Percentiles rank a stretch among this genome's conserved stretches.
Evolutionary conservation across 2,888 invertebrate genomes (phyloP).

Genomic region (Sinodicranocentrus sp.): DNA sequence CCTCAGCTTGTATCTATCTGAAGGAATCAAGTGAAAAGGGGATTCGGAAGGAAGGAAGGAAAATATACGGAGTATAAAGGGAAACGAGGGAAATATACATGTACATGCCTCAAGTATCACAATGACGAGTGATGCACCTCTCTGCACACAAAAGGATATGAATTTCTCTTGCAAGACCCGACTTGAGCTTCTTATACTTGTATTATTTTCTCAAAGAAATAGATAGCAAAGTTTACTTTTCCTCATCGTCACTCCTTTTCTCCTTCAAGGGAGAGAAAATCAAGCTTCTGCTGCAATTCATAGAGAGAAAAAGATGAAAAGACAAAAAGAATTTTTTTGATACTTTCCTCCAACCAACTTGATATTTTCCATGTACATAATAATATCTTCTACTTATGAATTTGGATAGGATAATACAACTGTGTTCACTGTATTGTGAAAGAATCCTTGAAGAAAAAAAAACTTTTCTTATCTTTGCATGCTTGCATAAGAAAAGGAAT

Average conservation of each 20-base stretch:
- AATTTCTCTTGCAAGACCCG: too few species aligned
- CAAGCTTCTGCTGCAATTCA: constrained; percentile 27
- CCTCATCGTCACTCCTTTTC: neutral
- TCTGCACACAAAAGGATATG: too few species aligned
- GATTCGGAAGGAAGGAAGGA: constrained; percentile 24
- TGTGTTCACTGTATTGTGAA: constrained; percentile 15
- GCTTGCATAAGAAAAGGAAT: neutral
- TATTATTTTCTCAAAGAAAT: constrained; percentile 1
- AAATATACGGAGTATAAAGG: neutral
- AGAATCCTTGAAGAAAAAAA: constrained; percentile 23
- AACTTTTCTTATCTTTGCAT: constrained; percentile 19
- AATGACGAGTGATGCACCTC: too few species aligned
- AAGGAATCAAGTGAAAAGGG: neutral
- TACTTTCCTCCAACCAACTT: constrained; percentile 12
- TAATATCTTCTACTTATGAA: constrained; percentile 40
- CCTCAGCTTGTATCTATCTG: neutral
- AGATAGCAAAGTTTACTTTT: constrained; percentile 56
- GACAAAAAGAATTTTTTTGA: constrained; percentile 7
- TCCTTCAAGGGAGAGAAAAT: neutral
- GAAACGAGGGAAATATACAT: too few species aligned
- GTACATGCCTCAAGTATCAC: too few species aligned
- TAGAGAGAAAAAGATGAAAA: neutral
- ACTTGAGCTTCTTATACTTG: neutral
- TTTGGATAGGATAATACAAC: constrained; percentile 41
- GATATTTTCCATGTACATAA: constrained; percentile 24